Percentiles rank a stretch among this genome's conserved stretches.
phyloP scores from a whole-genome alignment of 2,888 invertebrate species.

The Venusia cambrica region DNA sequence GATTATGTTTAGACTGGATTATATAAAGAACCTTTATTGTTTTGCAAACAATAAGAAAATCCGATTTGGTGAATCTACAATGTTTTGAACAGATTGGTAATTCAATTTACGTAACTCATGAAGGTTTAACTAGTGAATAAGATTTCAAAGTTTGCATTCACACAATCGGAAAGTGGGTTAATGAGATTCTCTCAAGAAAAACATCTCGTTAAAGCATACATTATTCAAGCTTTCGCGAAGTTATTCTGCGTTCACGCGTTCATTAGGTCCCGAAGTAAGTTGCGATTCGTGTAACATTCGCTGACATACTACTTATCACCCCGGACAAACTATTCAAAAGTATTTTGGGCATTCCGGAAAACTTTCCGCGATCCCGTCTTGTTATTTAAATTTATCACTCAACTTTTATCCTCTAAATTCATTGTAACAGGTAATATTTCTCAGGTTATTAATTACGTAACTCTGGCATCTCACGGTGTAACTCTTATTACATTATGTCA shows the following conservation, averaged over 20 bases:
- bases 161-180: conserved; percentile 79
- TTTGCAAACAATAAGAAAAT: conserved; percentile 32
- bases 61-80: conserved; percentile 22
- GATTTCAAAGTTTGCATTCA: conserved; percentile 74
- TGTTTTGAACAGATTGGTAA: too few species aligned
- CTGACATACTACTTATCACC: conserved; percentile 70
- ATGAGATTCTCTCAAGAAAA: conserved; percentile 80
- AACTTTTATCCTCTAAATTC: conserved; percentile 80
- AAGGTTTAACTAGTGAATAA: conserved; percentile 66
- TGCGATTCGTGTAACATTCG: conserved; percentile 59
- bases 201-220: conserved; percentile 81
- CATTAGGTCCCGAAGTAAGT: conserved; percentile 73
- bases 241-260: conserved; percentile 79
- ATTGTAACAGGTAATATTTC: conserved; percentile 80
- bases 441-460: conserved; percentile 79
- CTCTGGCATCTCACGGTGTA: conserved; percentile 75
- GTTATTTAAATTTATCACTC: conserved; percentile 81
- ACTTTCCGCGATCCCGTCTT: conserved; percentile 51
- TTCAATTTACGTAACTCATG: conserved; percentile 64
- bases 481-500: conserved; percentile 81
- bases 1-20: conserved; percentile 59
- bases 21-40: conserved; percentile 41
- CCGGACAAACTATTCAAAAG: conserved; percentile 72
- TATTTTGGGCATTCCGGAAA: conserved; percentile 58
- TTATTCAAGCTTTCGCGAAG: conserved; percentile 77